phyloP scores from a whole-genome alignment of 2,888 invertebrate species.

The Nephrotoma appendiculata region DNA sequence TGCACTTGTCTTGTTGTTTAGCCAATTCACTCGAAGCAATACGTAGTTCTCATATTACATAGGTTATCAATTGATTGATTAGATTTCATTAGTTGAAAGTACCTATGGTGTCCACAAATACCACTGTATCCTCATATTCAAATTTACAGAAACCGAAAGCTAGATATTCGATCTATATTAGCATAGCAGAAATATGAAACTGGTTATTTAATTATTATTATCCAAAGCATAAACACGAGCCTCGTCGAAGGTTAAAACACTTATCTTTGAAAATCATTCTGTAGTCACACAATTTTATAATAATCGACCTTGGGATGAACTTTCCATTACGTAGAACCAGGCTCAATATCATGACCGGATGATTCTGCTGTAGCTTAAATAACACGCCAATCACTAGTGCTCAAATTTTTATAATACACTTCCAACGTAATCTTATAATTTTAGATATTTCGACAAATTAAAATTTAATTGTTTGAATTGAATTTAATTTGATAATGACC shows the following conservation, averaged over 20 bases:
- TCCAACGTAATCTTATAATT: not conserved
- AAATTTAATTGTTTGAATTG: not conserved
- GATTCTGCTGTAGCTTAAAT: not conserved
- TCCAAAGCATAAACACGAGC: not conserved
- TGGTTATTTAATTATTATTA: not conserved
- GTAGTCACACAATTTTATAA: not conserved
- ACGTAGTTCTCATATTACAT: too few relatives aligned
- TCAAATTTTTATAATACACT: not conserved
- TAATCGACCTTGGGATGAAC: not conserved
- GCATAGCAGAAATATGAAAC: not conserved
- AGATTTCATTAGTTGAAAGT: too few relatives aligned
- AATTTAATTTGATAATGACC: not conserved
- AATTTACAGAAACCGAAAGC: too few relatives aligned
- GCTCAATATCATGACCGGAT: not conserved
- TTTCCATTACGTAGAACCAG: not conserved
- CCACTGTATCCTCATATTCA: too few relatives aligned
- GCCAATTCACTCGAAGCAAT: too few relatives aligned
- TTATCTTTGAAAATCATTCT: not conserved
- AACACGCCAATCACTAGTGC: not conserved
- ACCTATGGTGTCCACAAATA: too few relatives aligned
- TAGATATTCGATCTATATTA: not conserved
- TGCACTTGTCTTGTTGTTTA: too few relatives aligned
- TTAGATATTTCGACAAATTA: not conserved
- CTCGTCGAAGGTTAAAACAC: not conserved
- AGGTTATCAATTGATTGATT: too few relatives aligned